These are phyloP conservation scores for Platichthys flesus DNA, from an alignment of 2,113 vertebrate genomes.

Conservation along the genomic window DNA sequence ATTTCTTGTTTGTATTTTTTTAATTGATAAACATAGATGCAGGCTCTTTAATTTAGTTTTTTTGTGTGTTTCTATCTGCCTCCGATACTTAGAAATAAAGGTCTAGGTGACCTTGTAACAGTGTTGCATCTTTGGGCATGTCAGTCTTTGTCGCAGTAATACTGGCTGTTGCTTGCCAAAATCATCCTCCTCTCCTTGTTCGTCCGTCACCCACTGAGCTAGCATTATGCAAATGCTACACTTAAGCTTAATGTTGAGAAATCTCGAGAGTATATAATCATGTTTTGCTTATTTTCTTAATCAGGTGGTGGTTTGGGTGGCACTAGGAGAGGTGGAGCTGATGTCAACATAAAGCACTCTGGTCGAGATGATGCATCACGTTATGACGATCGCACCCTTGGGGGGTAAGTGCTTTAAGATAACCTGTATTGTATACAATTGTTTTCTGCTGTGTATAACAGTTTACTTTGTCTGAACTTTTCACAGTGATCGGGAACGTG, in stretches of 20 bases:
- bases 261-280: no score
- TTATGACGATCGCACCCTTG: slow-evolving; percentile 87
- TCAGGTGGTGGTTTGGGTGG: slow-evolving; percentile 91
- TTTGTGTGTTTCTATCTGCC: no score
- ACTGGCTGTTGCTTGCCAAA: no score
- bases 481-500: slow-evolving; percentile 74
- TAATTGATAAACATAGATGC: not conserved
- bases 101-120: no score
- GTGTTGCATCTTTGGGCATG: no score
- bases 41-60: not conserved
- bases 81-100: no score
- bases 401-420: slow-evolving; percentile 58
- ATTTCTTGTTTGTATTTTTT: no score
- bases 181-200: no score
- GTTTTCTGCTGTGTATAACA: not conserved
- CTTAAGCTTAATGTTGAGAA: no score
- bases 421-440: rapidly evolving
- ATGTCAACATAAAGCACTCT: slow-evolving; percentile 94
- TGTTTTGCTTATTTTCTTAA: not conserved
- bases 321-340: slow-evolving; percentile 91
- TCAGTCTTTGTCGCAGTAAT: no score
- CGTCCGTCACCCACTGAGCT: no score
- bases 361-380: slow-evolving; percentile 92
- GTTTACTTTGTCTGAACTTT: not conserved
- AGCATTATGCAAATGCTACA: no score